Percentiles rank a stretch among this genome's conserved stretches.
Conservation (phyloP, 2,797 vertebrate genomes). For the Pangasius mekongensis region DNA sequence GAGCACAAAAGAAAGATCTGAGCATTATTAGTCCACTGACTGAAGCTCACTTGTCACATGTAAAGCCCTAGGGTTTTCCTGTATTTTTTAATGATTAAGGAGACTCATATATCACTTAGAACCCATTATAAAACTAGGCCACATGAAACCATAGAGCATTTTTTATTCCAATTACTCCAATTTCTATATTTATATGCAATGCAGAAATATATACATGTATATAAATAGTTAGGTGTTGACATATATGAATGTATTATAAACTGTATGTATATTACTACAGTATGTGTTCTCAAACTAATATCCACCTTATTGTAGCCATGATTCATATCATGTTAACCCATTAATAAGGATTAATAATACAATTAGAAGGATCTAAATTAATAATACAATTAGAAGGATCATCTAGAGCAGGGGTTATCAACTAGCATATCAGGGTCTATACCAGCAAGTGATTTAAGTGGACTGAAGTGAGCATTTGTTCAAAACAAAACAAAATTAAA, state of each 20-base stretch:
- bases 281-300: constrained; percentile 61
- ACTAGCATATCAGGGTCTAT: background rate
- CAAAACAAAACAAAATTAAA: too few relatives aligned
- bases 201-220: constrained; percentile 78
- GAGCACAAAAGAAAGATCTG: constrained; percentile 20
- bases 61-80: constrained; percentile 30
- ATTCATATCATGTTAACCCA: constrained; percentile 55
- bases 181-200: constrained; percentile 77
- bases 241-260: constrained; percentile 85
- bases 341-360: constrained; percentile 1
- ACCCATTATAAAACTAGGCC: constrained; percentile 44
- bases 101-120: constrained; percentile 29
- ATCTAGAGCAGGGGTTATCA: constrained; percentile 27
- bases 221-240: constrained; percentile 82
- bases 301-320: constrained; percentile 46
- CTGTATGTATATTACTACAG: constrained; percentile 73
- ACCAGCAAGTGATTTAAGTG: background rate
- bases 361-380: background rate
- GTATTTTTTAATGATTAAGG: constrained; percentile 48
- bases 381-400: background rate
- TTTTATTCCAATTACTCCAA: constrained; percentile 70
- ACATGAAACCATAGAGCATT: constrained; percentile 62
- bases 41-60: constrained; percentile 33
- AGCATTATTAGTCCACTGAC: constrained; percentile 31
- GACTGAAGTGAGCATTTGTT: background rate